Conservation (phyloP, 2,888 invertebrate genomes). For the Parnassius mnemosyne region DNA sequence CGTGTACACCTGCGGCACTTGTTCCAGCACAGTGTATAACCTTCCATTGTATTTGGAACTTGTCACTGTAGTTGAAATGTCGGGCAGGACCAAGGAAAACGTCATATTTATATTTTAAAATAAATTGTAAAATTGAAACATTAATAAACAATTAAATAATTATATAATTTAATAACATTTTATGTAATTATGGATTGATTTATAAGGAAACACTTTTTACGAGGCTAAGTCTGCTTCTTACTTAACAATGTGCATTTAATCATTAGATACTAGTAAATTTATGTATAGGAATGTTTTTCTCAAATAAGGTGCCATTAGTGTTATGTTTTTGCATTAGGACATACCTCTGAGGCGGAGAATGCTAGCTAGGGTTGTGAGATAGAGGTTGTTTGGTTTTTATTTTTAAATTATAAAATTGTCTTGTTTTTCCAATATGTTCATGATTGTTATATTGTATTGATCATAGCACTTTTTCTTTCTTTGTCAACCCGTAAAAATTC, state of each 20-base stretch:
- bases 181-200: no score
- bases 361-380: slow-evolving; percentile 20
- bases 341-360: slow-evolving; percentile 22
- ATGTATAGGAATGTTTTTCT: slow-evolving; percentile 21
- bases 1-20: no score
- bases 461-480: neutral
- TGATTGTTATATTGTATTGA: neutral
- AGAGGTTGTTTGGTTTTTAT: neutral
- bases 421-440: neutral
- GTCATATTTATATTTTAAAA: no score
- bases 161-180: no score
- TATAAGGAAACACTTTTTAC: neutral
- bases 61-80: no score
- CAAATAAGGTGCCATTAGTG: slow-evolving; percentile 25
- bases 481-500: neutral
- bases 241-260: slow-evolving; percentile 23
- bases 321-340: slow-evolving; percentile 24
- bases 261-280: slow-evolving; percentile 23
- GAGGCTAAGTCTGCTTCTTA: slow-evolving; percentile 8
- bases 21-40: no score
- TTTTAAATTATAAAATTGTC: neutral
- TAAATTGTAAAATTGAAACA: no score
- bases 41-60: no score
- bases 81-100: no score
- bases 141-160: no score